These are phyloP conservation scores for Brenthis daphne DNA, from an alignment of 2,888 invertebrate species.

Conservation along the genomic window DNA sequence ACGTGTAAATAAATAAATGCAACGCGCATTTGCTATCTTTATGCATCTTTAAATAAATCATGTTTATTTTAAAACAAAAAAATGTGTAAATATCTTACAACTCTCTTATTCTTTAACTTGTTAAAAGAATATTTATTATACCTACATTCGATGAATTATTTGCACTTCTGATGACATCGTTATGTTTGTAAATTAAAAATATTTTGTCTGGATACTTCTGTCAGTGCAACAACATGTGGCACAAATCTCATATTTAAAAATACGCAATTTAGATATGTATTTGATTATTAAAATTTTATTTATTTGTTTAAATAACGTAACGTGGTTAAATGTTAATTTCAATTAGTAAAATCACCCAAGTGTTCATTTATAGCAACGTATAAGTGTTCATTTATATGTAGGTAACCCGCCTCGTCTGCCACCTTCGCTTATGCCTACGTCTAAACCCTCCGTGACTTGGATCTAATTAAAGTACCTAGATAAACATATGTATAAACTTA, in stretches of 20 bases:
- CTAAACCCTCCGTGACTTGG: conserved; percentile 64
- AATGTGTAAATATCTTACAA: conserved; percentile 3
- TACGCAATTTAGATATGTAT: too few species aligned
- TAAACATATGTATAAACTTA: neutral
- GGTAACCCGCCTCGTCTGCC: conserved; percentile 43
- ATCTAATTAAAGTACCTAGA: conserved; percentile 48
- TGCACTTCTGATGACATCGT: neutral
- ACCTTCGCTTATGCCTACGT: conserved; percentile 47
- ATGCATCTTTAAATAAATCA: conserved; percentile 23
- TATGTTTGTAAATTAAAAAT: too few species aligned
- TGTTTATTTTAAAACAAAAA: conserved; percentile 10
- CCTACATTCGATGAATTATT: neutral
- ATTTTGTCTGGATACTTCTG: too few species aligned
- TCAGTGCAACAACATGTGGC: too few species aligned
- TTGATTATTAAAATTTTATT: too few species aligned
- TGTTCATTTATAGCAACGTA: neutral
- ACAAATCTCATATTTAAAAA: too few species aligned
- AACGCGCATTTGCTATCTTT: conserved; percentile 26
- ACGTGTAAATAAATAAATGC: conserved; percentile 29
- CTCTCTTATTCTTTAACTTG: neutral
- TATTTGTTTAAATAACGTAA: too few species aligned
- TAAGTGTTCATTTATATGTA: too few species aligned
- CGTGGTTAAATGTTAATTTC: too few species aligned
- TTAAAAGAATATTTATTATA: neutral
- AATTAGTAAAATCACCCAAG: too few species aligned